Percentiles rank a stretch among this genome's conserved stretches.
phyloP scores from a whole-genome alignment of 2,113 vertebrate species.

The Gnathonemus echidnorhynchus region DNA sequence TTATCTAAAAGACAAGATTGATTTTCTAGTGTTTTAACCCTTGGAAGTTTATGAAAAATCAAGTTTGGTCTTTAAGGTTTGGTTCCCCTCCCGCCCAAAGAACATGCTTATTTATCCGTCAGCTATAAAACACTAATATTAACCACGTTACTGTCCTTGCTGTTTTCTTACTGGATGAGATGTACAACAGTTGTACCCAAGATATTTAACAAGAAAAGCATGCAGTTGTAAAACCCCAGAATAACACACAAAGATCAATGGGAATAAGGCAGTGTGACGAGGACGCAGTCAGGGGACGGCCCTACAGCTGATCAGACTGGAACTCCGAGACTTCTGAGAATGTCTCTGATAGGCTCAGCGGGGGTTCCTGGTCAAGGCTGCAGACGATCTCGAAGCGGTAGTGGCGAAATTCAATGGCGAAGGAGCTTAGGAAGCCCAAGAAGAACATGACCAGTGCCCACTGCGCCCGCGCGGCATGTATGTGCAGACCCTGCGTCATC shows the following conservation, averaged over 20 bases:
- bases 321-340: slow-evolving; percentile 64
- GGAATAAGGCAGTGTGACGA: not conserved
- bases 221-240: slow-evolving; percentile 27
- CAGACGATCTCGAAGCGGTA: slow-evolving; percentile 70
- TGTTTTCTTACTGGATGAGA: not conserved
- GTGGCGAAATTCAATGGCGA: slow-evolving; percentile 84
- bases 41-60: not conserved
- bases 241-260: not conserved
- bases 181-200: slow-evolving; percentile 2
- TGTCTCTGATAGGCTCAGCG: slow-evolving; percentile 60
- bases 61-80: not conserved
- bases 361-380: slow-evolving; percentile 63
- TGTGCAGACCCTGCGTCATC: slow-evolving; percentile 62
- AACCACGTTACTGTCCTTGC: not conserved
- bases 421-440: slow-evolving; percentile 72
- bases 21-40: not conserved
- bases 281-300: not conserved
- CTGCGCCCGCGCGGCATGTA: slow-evolving; percentile 72
- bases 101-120: not conserved
- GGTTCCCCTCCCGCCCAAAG: not conserved
- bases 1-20: not conserved
- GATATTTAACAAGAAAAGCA: slow-evolving; percentile 28
- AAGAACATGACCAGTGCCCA: slow-evolving; percentile 87
- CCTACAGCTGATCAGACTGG: slow-evolving; percentile 44
- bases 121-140: not conserved